These are phyloP conservation scores for Apostichopus leukothele DNA, from an alignment of 53 echinoderm and acorn worm genomes.

Conservation along the genomic window DNA sequence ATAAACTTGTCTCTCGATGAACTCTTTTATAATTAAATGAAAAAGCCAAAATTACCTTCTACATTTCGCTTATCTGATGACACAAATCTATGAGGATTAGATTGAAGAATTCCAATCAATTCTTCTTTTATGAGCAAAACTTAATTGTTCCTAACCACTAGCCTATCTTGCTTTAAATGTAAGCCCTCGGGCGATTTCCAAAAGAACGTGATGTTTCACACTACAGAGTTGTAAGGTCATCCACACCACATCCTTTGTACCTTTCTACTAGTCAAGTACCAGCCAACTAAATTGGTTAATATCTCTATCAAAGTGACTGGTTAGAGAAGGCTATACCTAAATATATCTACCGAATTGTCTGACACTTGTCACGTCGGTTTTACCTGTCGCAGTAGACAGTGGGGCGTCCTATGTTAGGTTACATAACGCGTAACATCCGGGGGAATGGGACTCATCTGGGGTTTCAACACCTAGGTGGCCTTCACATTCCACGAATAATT, in stretches of 20 bases:
- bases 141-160: too few relatives aligned
- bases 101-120: too few relatives aligned
- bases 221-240: not conserved
- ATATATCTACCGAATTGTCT: not conserved
- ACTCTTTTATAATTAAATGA: too few relatives aligned
- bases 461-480: conserved; percentile 47
- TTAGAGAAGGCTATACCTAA: not conserved
- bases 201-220: not conserved
- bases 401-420: conserved; percentile 41
- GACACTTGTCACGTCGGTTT: conserved; percentile 30
- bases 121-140: too few relatives aligned
- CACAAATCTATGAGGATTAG: too few relatives aligned
- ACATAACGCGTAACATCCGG: conserved; percentile 36
- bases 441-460: conserved; percentile 30
- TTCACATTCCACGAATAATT: conserved; percentile 43
- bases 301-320: conserved; percentile 1
- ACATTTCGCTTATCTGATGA: too few relatives aligned
- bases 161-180: not conserved
- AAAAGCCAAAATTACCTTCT: too few relatives aligned
- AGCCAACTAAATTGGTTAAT: not conserved
- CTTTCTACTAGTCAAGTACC: not conserved
- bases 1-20: too few relatives aligned
- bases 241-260: not conserved
- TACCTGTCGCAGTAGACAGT: conserved; percentile 41
- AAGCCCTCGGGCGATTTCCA: not conserved